A percentile compares a stretch with the other conserved stretches of the same genome.
Conservation (phyloP, 1,140 invertebrate genomes). For the Fopius arisanus region DNA sequence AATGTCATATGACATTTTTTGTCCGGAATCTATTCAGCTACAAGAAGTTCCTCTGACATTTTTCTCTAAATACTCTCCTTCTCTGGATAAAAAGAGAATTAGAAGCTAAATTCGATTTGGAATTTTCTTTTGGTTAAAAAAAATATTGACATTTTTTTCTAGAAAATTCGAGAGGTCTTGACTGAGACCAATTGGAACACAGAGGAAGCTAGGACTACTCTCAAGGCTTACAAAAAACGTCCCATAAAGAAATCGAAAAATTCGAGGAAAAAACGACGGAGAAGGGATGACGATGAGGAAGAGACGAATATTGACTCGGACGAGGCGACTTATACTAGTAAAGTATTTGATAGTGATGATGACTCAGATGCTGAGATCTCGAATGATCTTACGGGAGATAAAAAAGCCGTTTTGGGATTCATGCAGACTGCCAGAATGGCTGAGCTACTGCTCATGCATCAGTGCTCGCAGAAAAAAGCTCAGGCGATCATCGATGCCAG, state of each 20-base stretch:
- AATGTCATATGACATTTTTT: too few species aligned
- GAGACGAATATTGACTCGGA: constrained; percentile 57
- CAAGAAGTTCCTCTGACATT: neutral
- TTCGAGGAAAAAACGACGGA: constrained; percentile 47
- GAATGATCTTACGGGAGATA: constrained; percentile 73
- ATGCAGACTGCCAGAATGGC: constrained; percentile 72
- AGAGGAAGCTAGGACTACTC: constrained; percentile 42
- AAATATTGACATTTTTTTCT: constrained; percentile 16
- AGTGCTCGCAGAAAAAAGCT: constrained; percentile 78
- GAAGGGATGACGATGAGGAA: constrained; percentile 44
- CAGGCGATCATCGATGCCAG: constrained; percentile 72
- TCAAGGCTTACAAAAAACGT: constrained; percentile 40
- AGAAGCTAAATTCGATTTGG: too few species aligned
- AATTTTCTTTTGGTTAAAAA: neutral
- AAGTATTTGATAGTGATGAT: constrained; percentile 68
- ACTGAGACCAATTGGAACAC: constrained; percentile 50
- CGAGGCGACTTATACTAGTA: constrained; percentile 52
- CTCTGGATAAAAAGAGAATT: neutral
- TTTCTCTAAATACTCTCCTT: neutral
- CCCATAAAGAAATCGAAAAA: constrained; percentile 33
- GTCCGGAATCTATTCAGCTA: neutral
- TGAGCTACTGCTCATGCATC: constrained; percentile 74
- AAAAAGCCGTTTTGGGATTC: constrained; percentile 79
- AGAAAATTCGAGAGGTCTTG: constrained; percentile 47
- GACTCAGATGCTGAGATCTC: constrained; percentile 79